Evolutionary conservation across 2,797 vertebrate species (phyloP), one percentile per base, ranked within the genome.

Genomic region (Peromyscus eremicus): DNA sequence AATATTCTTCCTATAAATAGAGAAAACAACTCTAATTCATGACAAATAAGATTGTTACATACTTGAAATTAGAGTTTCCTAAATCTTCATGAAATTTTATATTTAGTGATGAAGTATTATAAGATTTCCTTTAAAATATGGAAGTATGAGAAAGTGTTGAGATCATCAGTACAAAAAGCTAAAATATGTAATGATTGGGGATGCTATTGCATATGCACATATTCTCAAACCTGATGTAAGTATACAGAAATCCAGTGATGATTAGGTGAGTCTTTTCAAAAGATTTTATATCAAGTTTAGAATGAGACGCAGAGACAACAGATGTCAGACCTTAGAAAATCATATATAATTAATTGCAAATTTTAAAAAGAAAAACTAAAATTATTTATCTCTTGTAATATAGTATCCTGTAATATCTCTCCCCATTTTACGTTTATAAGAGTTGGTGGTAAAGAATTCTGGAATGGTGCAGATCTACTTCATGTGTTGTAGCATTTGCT

Each of bases 351-450:
- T 60, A 71, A 19, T 55, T 43, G 5, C 5, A 92, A 55, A 40
- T 75, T 94, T 97, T 89, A 64, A 85, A 86, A 68, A 37, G 10
- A 70, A 94, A 83, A 27, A 23, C 60, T 43, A 73, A 85, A 89
- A 82, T 40, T 2, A 68, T 75, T 92, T 52, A 14, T 14, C 6
- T 64, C 7, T 13, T 80, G 2, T 66, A 46, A 2, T 11, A 62
- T 43, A 29, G n/a, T 10, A 40, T 92, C 8, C 95, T 37, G 34
- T 75, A 86, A 43, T 84, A 62, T 80, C 0, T 10, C 25, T 94
- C 6, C 12, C 1, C 5, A 27, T 17, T 32, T 66, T 2, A 27
- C 73, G 21, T 29, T 68, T 68, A 43, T 73, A 17, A 49, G 5
- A 73, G 52, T 17, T 1, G 1, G 0, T 21, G 16, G 52, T 66